Evolutionary conservation across 1,140 invertebrate species (phyloP).

Genomic region (Stenopsyche tienmushanensis): DNA sequence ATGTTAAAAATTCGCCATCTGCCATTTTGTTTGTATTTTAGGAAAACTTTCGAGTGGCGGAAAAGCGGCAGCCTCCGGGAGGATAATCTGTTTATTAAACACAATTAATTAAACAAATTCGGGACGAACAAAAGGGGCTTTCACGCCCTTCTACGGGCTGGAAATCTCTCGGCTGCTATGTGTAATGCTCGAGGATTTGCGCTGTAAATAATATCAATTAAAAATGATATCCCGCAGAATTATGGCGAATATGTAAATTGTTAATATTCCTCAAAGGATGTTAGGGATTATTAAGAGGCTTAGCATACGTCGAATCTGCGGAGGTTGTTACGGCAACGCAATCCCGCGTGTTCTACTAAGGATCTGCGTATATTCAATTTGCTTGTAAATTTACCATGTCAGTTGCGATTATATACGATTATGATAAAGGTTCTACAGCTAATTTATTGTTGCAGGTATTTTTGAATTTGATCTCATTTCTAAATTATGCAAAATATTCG

Average conservation of each 20-base stretch:
- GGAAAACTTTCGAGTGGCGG: neutral
- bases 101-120: conserved; percentile 7
- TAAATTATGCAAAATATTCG: no score
- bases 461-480: no score
- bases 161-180: neutral
- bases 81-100: conserved; percentile 6
- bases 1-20: neutral
- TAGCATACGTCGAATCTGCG: neutral
- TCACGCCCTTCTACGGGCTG: neutral
- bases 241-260: neutral
- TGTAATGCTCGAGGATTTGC: neutral
- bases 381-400: no score
- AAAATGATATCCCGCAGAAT: neutral
- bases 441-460: no score
- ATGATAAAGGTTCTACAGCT: no score
- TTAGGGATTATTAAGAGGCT: no score
- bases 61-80: neutral
- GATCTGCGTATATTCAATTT: no score
- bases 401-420: no score
- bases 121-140: neutral
- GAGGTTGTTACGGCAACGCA: neutral
- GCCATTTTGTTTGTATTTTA: no score
- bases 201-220: neutral
- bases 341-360: no score
- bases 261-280: neutral